Evolutionary conservation across 2,797 vertebrate genomes (phyloP).

Genomic region (Sciaenops ocellatus): DNA sequence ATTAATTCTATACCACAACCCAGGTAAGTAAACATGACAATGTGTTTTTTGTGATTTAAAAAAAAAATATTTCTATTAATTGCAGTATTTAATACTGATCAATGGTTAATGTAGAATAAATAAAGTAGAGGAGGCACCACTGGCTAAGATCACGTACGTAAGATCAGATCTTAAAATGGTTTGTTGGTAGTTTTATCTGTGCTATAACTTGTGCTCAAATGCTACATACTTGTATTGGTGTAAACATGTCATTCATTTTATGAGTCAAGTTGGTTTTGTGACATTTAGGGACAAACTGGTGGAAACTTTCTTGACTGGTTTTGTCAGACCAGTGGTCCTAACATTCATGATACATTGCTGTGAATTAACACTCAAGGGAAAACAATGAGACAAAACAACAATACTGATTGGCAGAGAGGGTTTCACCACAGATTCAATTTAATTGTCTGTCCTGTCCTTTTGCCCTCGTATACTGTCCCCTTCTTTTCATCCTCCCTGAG

Average conservation of each 20-base stretch:
- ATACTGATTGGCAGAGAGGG: background rate
- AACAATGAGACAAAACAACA: conserved; percentile 3
- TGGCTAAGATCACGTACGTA: no score
- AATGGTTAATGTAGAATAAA: background rate
- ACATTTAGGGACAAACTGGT: background rate
- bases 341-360: background rate
- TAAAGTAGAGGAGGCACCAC: background rate
- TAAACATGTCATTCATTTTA: background rate
- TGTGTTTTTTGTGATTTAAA: background rate
- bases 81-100: background rate
- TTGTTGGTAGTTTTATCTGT: background rate
- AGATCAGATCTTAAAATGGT: background rate
- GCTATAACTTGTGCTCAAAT: background rate
- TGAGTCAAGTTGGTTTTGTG: conserved; percentile 6
- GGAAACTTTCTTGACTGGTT: background rate
- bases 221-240: background rate
- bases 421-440: background rate
- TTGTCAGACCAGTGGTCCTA: background rate
- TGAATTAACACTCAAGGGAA: background rate
- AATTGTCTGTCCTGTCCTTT: background rate
- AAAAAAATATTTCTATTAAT: background rate
- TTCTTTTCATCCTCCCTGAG: background rate
- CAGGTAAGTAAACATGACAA: conserved; percentile 58
- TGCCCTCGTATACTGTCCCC: background rate
- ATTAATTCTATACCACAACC: background rate